Base-by-base conservation (phyloP, 2,888 invertebrate genomes). In the Epirrita christyi region DNA sequence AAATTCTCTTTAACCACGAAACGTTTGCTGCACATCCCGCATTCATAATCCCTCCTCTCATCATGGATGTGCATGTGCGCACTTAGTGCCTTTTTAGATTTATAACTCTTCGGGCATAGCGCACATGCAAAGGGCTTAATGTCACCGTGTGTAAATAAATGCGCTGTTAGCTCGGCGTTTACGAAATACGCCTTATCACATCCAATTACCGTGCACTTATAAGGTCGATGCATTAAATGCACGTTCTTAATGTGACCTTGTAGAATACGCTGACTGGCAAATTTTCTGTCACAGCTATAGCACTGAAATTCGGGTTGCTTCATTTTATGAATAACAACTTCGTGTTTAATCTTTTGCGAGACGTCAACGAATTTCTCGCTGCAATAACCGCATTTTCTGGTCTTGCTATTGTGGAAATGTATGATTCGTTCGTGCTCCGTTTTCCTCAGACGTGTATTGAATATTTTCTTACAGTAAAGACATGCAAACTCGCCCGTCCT, bases 311-410 rank as follows among this genome's bases (percentile, higher is more conserved):
- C n/a, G n/a, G n/a, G n/a, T n/a, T n/a, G n/a, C n/a, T 1, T 14
- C 8, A 1, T 13, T 0, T 27, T 54, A 44, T 73, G 70, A 0
- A 43, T 14, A 57, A 61, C 10, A 40, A 65, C 3, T 55, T 60
- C 29, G 56, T 64, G 59, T 63, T 52, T 41, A 0, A 42, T 8
- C 14, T 49, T 60, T 9, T 32, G 13, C 0, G 29, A 3, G 1
- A 21, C 10, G 11, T 49, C 45, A 5, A 27, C 62, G 29, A 85
- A 86, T 0, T 77, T 76, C 66, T 84, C 87, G 0, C 84, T 85
- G 37, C 93, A 93, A 0, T 80, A 70, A 0, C 74, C 67, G 41
- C 93, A 93, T n/a, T 80, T 85, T 8, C 72, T 50, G 0, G 66
- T 70, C 15, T 69, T 73, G 5, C 70, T 75, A 0, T 59, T 50